Evolutionary conservation across 2,797 vertebrate genomes (phyloP), one percentile per base, ranked within the genome.

Genomic region (Nyctibius grandis): DNA sequence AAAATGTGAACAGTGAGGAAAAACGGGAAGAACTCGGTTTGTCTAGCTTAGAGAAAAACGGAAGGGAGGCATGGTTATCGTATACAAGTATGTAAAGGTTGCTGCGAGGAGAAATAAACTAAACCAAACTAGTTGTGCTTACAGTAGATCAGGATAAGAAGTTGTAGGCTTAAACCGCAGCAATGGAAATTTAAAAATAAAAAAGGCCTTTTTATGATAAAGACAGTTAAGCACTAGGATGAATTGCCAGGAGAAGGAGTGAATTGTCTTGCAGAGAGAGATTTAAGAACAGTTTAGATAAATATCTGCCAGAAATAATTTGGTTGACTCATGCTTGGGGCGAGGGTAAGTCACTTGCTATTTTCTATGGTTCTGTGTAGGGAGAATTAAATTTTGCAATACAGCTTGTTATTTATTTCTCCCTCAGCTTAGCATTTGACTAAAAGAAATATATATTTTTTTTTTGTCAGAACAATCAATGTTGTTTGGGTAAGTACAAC

Each of bases 401-500:
- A 31, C 56, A 87, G 40, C 38, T 69, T 79, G 50, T 86, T 76
- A 15, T 65, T 91, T 88, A 44, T 93, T 96, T 92, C 34, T 68
- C 78, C 48, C 50, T 96, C 77, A 90, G 57, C 28, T 54, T 84
- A 95, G 59, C 77, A 70, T 79, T 36, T 89, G 60, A n/a, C 48
- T 85, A 54, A 91, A 76, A 86, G 17, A 61, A 76, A 76, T 40
- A 8, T 3, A 5, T 13, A 18, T 42, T 57, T 51, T 42, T 59
- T 86, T 67, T 10, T n/a, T 17, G 45, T 77, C 63, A 72, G 67
- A 85, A 29, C 59, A 60, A 5, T 51, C 70, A 9, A 0, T 88
- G 57, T 59, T 78, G 38, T 40, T 93, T 63, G 74, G 96, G 96
- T 95, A 96, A 97, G 93, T 96, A 96, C 33, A 82, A 16, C 34